Base-by-base conservation (phyloP, 2,797 vertebrate genomes). In the Dallia pectoralis region DNA sequence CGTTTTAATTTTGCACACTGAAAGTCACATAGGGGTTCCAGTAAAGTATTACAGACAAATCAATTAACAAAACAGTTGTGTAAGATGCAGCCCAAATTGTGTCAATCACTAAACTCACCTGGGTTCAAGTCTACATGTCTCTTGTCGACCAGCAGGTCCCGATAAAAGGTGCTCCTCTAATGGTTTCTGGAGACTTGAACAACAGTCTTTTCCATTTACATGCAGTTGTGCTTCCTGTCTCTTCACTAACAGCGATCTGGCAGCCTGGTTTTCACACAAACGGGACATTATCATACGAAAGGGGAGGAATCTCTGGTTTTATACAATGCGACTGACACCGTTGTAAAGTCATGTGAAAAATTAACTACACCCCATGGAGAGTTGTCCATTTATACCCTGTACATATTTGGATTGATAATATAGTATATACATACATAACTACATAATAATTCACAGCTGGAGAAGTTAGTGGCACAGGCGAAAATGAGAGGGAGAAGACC, bases 231-330 rank as follows among this genome's bases (percentile, higher is more conserved):
- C 40, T 15, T 14, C 29, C 27, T n/a, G 19, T 73, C 81, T 86
- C 75, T 73, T 9, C 12, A 71, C 9, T n/a, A 83, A 16, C 7
- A 90, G 72, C 51, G 53, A 63, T 27, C 53, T 59, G 63, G 89
- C 92, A 72, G 81, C 81, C 92, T 93, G 77, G 19, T 32, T 49
- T 8, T 75, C 12, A 79, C 5, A 49, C 6, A 19, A 36, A 40
- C 47, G 76, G 3, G 69, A 12, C 36, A n/a, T 16, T 8, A 25
- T 29, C 14, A 62, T 71, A 2, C 3, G 40, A 40, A 3, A 36
- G 33, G 4, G 9, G 18, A 51, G 18, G 2, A 19, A 51, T 18
- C 15, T 18, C 16, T 51, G 48, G 48, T 8, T 3, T 36, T 36
- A 36, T 36, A 3, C 33, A 36, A 8, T 36, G 33, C 8, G 33